phyloP scores from a whole-genome alignment of 2,113 vertebrate genomes.

The Pica pica region DNA sequence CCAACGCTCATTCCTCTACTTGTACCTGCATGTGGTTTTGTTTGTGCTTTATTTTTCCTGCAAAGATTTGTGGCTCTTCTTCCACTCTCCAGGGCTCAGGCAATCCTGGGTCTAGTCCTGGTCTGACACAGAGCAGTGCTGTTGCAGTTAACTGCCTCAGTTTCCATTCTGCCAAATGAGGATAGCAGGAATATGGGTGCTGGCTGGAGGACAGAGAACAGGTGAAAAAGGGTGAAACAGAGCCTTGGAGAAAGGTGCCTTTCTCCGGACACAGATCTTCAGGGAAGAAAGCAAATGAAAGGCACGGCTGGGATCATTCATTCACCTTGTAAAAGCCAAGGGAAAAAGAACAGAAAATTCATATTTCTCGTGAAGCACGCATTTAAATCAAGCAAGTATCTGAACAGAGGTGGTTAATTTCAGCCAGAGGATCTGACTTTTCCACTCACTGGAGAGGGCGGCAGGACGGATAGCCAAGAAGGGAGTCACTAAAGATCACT shows the following conservation, averaged over 20 bases:
- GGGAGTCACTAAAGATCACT: background rate
- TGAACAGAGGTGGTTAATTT: background rate
- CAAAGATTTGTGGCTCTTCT: background rate
- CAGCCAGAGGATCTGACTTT: background rate
- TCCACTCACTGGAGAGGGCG: fast-evolving
- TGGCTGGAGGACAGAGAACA: background rate
- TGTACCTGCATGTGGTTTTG: background rate
- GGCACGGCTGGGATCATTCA: fast-evolving
- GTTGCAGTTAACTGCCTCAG: background rate
- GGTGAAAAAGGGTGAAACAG: background rate
- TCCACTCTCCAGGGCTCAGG: background rate
- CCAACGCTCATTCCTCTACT: fast-evolving
- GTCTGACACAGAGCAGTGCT: background rate
- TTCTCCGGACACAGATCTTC: background rate
- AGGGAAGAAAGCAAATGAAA: background rate
- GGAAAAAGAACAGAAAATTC: background rate
- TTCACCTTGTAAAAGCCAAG: background rate
- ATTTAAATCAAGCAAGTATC: background rate
- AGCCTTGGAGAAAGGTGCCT: background rate
- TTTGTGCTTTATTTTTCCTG: background rate
- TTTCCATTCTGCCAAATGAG: background rate
- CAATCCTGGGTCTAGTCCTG: fast-evolving
- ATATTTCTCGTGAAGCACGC: fast-evolving
- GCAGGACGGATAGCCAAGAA: background rate
- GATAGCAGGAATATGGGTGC: background rate